Evolutionary conservation across 2,797 vertebrate species (phyloP), one percentile per base, ranked within the genome.

Genomic region (Odontamblyopus lacepedii): DNA sequence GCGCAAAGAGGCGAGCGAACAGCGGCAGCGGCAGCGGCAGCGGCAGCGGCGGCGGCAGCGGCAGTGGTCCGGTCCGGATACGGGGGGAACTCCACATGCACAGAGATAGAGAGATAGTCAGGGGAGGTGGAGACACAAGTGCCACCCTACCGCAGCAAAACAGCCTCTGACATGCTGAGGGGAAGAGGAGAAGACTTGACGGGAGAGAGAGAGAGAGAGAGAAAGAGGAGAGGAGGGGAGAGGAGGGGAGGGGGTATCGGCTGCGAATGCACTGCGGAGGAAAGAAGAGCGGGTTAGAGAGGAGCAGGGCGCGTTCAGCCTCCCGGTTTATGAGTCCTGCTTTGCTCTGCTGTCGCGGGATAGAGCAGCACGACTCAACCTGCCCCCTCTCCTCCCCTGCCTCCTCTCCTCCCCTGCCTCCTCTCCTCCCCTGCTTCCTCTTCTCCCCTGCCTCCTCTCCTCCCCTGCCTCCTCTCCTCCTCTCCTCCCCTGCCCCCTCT

Each of bases 211-310:
- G 38, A n/a, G n/a, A n/a, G 29, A 30, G 7, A 4, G 19, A 26
- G 1, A 29, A 55, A 32, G 2, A 0, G 70, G 75, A 4, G 75
- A 69, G 4, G 69, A 64, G n/a, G 63, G 18, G 29, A 59, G n/a
- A 72, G 59, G 69, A 77, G 67, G 70, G 48, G 83, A 64, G 70
- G 48, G 83, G 82, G 76, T 85, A 88, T 89, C 79, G 83, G 90
- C 62, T 63, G 62, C 86, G 89, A 94, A 91, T 89, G 92, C 91
- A 93, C 89, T 94, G 93, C 92, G 78, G 92, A 92, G 91, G 87
- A 92, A 50, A 67, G 41, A 63, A 71, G 32, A 53, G 68, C 48
- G 48, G 62, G 74, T 27, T 63, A 70, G 41, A 53, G 67, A 61
- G 48, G 61, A 77, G 80, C 68, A 68, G 63, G 68, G 70, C 63